Conservation (phyloP, 2,797 vertebrate species). For the Artibeus lituratus region DNA sequence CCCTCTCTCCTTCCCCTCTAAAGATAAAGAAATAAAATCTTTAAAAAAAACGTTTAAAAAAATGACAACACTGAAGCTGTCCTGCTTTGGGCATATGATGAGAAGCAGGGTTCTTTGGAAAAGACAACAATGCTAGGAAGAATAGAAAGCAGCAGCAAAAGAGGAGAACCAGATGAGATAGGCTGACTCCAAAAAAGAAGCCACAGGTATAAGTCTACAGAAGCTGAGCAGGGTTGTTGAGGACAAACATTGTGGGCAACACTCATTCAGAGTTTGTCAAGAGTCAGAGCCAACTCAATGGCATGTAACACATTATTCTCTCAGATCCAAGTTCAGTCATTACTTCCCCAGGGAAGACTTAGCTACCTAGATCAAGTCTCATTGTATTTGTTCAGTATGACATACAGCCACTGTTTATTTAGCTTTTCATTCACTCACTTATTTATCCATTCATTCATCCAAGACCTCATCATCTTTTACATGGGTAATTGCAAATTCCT, state of each 20-base stretch:
- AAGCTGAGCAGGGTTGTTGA: neutral
- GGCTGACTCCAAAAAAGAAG: neutral
- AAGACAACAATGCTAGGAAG: neutral
- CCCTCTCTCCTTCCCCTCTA: no score
- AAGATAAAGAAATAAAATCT: no score
- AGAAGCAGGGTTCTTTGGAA: neutral
- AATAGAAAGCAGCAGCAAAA: neutral
- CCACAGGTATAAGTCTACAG: neutral
- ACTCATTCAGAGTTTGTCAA: neutral
- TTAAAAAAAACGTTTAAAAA: no score
- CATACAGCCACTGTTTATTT: neutral
- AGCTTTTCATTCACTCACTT: neutral
- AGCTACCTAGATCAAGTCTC: neutral
- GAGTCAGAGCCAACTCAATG: neutral
- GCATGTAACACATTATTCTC: neutral
- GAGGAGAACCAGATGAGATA: neutral
- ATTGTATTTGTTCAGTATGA: neutral
- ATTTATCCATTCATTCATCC: neutral
- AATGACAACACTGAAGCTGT: neutral
- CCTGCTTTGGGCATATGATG: neutral
- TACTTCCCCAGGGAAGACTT: neutral
- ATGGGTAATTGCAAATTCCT: neutral
- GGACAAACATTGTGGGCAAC: neutral
- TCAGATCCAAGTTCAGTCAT: neutral
- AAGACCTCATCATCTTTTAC: neutral